Percentiles rank a stretch among this genome's conserved stretches.
phyloP scores from a whole-genome alignment of 2,113 vertebrate genomes.

The Salvelinus alpinus region DNA sequence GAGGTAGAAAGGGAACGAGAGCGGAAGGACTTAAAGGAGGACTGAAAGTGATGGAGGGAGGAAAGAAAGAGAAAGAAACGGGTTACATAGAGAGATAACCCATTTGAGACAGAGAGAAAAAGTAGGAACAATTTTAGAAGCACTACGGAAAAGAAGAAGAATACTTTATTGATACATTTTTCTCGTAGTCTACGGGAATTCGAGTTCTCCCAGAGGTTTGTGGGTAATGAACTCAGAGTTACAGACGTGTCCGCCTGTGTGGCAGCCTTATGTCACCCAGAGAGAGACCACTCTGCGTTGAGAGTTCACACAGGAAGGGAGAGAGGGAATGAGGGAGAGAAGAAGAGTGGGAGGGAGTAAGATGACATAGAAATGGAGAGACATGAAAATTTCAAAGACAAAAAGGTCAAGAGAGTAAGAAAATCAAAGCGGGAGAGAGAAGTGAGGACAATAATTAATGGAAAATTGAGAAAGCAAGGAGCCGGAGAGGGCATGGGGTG shows the following conservation, averaged over 20 bases:
- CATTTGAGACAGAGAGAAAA: not conserved
- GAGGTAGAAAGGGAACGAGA: not conserved
- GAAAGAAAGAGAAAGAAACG: constrained; percentile 20
- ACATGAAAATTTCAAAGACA: no score
- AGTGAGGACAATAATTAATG: not conserved
- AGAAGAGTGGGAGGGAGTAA: not conserved
- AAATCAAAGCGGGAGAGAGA: not conserved
- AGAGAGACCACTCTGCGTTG: no score
- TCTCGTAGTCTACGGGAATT: no score
- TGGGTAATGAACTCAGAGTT: constrained; percentile 47
- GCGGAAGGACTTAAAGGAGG: constrained; percentile 45
- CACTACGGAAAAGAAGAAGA: no score
- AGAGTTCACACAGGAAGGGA: constrained; percentile 6
- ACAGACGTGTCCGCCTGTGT: constrained; percentile 31
- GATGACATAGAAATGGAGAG: not conserved
- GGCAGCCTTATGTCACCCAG: no score
- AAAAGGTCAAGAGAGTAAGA: no score
- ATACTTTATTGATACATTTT: no score
- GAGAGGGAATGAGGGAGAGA: constrained; percentile 6
- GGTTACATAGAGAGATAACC: not conserved
- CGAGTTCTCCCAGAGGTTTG: constrained; percentile 35
- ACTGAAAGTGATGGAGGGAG: constrained; percentile 17
- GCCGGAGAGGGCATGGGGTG: no score
- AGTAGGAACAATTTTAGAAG: no score
- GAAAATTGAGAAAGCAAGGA: not conserved